Base-by-base conservation (phyloP, 2,797 vertebrate species). In the Rhynchonycteris naso region DNA sequence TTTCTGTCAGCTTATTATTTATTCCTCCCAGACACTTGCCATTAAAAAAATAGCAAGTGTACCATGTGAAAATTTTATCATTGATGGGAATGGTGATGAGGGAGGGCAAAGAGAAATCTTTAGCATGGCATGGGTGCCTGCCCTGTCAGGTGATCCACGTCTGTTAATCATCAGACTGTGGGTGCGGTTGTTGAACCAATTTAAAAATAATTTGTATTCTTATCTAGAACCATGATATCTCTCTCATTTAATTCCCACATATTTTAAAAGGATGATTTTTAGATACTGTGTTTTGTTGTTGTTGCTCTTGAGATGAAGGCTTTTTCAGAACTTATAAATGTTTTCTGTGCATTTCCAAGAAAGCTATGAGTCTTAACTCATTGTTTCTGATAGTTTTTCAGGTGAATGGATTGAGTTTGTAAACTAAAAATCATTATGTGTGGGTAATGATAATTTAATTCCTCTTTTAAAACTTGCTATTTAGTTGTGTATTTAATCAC, bases 191-290 rank as follows among this genome's bases (percentile, higher is more conserved):
- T 74, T 91, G 61, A 86, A 59, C 47, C 56, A 54, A 68, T 74
- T 91, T 79, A 71, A 65, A 88, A 80, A 52, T 83, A 35, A 86
- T 59, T 85, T 85, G 58, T 87, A 69, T 86, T 78, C 35, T 52
- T 50, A 79, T 59, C n/a, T 38, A 90, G 58, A 84, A 50, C n/a
- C 2, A 22, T 65, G 11, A 38, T 56, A 56, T 22, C 38, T 11
- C 9, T 85, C 43, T 93, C 10, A n/a, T 59, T 89, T 89, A 22
- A 85, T 75, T 56, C 15, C 33, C 43, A 59, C 9, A 19, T 63
- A 58, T 93, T 80, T 88, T 63, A 5, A 50, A 66, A 95, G 66
- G 14, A 10, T 19, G 4, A 50, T 72, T 80, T 89, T 86, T 54
- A 93, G 35, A 28, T 65, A 50, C 43, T 85, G 79, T 43, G 4